Evolutionary conservation across 2,797 vertebrate genomes (phyloP), one percentile per base, ranked within the genome.

Genomic region (Capromys pilorides): DNA sequence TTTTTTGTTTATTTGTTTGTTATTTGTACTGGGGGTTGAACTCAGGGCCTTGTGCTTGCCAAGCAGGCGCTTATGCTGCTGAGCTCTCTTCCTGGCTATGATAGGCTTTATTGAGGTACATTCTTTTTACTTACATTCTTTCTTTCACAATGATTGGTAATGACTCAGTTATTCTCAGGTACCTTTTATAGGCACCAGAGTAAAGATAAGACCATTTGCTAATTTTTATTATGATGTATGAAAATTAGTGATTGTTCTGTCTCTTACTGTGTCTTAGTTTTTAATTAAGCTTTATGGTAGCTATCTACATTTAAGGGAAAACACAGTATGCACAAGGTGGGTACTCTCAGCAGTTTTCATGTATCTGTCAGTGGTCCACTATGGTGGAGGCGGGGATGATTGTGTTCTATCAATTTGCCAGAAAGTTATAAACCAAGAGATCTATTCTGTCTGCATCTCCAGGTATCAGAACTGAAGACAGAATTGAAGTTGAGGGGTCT

Each of bases 381-480:
- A 1, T 62, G 5, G n/a, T 9, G 36, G 62, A 14, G 22, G 14
- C 2, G 0, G n/a, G 62, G 21, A 5, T 18, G 14, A 24, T 10
- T 54, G 22, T 49, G 2, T 36, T 39, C 77, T 24, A 1, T 26
- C 64, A 49, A 8, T 45, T 18, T 51, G 31, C 71, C 21, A 45
- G 45, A 73, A 93, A 75, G 75, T 45, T 19, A 0, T 12, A n/a
- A 39, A 51, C 67, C 39, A n/a, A 64, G 67, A 88, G 1, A 86
- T 26, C 36, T 96, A 57, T 79, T 85, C 0, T 88, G 28, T 96
- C 77, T 96, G 24, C 84, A 2, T 87, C 93, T 97, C 89, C 21
- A 99, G 99, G 99, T 99, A 78, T 99, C 99, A 1, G 99, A 99
- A 97, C 98, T 99, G 97, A 99, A 99, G 98, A 98, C 99, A 97